Evolutionary conservation across 2,113 vertebrate species (phyloP).

Genomic region (Eulacestoma nigropectus): DNA sequence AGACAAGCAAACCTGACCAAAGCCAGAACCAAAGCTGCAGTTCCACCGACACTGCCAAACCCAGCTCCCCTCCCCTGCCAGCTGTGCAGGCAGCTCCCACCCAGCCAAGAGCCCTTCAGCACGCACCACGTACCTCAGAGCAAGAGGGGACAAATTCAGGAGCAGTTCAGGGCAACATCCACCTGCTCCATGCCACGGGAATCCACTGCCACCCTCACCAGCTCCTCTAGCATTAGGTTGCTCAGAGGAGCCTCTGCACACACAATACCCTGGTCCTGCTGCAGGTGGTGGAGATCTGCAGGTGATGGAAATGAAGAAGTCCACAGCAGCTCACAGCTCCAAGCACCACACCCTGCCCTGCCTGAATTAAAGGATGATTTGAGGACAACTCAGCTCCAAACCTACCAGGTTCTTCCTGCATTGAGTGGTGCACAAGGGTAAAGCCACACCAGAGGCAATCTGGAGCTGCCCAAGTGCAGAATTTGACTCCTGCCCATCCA

Average conservation of each 20-base stretch:
- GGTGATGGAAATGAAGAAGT: neutral
- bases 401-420: neutral
- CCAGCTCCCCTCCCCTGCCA: rapidly evolving
- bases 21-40: neutral
- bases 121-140: neutral
- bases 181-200: rapidly evolving
- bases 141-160: neutral
- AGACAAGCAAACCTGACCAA: neutral
- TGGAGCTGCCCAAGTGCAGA: neutral
- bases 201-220: rapidly evolving
- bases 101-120: neutral
- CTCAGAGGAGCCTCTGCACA: neutral
- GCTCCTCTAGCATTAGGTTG: neutral
- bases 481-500: neutral
- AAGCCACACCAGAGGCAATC: neutral
- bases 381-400: neutral
- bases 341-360: neutral
- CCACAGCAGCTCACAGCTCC: neutral
- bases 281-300: neutral
- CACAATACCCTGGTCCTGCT: neutral
- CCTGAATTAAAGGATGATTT: neutral
- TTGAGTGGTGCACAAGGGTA: neutral
- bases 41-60: neutral
- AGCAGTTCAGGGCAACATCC: neutral
- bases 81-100: neutral